Base-by-base conservation (phyloP, 2,888 invertebrate species). In the Melieria picta region DNA sequence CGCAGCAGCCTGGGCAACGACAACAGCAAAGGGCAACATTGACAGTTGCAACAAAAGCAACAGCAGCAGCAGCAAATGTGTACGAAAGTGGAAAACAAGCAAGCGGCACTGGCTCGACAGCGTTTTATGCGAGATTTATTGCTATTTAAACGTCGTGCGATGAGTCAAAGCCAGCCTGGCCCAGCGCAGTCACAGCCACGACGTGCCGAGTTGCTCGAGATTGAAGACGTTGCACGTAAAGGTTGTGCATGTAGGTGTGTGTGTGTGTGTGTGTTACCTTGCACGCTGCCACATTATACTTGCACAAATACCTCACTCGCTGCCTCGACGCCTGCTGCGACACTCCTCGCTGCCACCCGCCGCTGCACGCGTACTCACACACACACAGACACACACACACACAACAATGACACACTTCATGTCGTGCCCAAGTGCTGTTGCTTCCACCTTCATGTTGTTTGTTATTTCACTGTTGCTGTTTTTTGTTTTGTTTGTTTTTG, bases 61-160 rank as follows among this genome's bases (percentile, higher is more conserved):
- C 55, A 61, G 16, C 55, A 50, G 30, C 55, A 61, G 16, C 55
- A 50, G 30, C 30, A 50, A 10, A 47, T 50, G 52, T 50, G 16
- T 57, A 47, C 9, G 30, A 65, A 50, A 58, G 50, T 50, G 63
- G 16, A 16, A 69, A 69, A 66, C 11, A 72, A 50, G 52, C 6
- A 55, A 13, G 55, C 16, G 55, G 10, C 50, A 67, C 46, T 67
- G n/a, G 60, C 60, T 67, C 73, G 76, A 67, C 73, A 78, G 77
- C 79, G 71, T 81, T 82, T 82, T 82, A 83, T 83, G 80, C 79
- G 80, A 81, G 81, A 82, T 82, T 82, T 82, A 82, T 82, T 80
- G 82, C 83, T 82, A 82, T 82, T 82, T 82, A 82, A 82, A 83
- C 77, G 83, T 76, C 79, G 80, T 76, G 57, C 57, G 65, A 65